These are phyloP conservation scores for Gallinago solitaria DNA, from an alignment of 2,797 vertebrate species.

Conservation along the genomic window DNA sequence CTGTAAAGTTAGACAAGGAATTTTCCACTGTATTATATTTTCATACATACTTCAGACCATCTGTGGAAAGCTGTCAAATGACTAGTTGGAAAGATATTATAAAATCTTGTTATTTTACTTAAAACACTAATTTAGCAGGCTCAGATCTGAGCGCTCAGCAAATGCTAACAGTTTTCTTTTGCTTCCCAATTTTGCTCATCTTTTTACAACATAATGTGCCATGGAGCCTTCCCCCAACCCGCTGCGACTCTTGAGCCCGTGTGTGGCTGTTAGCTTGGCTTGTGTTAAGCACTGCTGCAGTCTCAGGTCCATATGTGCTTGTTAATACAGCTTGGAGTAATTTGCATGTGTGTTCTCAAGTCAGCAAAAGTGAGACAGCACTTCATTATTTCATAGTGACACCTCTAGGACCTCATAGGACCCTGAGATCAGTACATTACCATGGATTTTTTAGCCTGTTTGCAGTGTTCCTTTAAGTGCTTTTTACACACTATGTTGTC, in stretches of 20 bases:
- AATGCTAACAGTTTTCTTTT: background rate
- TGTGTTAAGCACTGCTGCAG: background rate
- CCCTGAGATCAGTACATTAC: background rate
- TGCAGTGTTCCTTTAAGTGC: background rate
- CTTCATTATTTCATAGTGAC: background rate
- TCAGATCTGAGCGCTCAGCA: background rate
- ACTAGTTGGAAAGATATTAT: conserved; percentile 30
- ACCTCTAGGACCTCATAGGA: background rate
- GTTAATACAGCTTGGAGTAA: background rate
- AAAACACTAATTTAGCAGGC: conserved; percentile 26
- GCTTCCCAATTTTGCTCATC: background rate
- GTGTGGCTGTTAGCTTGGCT: background rate
- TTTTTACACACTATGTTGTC: background rate
- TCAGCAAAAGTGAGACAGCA: background rate
- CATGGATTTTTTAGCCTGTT: background rate
- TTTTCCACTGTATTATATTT: conserved; percentile 27
- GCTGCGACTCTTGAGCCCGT: background rate
- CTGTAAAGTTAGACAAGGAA: background rate
- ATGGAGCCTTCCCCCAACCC: background rate
- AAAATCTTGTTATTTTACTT: conserved; percentile 35
- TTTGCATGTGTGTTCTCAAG: background rate
- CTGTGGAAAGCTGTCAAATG: conserved; percentile 52
- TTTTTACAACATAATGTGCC: background rate
- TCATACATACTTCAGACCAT: conserved; percentile 15
- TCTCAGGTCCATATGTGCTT: background rate